Evolutionary conservation across 2,797 vertebrate genomes (phyloP).

Genomic region (Peromyscus aztecus): DNA sequence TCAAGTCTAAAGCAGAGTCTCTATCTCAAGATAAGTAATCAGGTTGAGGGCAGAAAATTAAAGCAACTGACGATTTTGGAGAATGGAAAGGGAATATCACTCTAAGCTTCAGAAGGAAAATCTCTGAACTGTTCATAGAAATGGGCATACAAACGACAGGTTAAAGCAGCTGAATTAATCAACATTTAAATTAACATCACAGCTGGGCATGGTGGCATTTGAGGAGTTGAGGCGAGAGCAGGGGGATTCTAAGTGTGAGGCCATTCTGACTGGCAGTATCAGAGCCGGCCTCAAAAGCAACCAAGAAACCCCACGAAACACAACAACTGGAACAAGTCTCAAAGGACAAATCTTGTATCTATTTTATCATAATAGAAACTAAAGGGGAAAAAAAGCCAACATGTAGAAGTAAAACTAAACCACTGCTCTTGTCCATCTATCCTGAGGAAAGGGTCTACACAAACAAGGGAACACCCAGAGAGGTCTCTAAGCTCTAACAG

Average conservation of each 20-base stretch:
- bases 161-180: background rate
- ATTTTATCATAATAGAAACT: background rate
- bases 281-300: background rate
- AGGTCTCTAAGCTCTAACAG: background rate
- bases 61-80: background rate
- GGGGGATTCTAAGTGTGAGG: background rate
- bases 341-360: background rate
- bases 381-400: background rate
- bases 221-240: background rate
- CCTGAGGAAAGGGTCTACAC: background rate
- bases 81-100: background rate
- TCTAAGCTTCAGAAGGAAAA: background rate
- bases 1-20: background rate
- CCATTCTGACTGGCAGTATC: background rate
- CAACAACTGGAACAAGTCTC: background rate
- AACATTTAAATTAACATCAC: background rate
- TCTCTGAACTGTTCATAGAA: conserved; percentile 4
- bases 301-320: background rate
- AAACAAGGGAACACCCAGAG: background rate
- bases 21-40: background rate
- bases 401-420: background rate
- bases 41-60: background rate
- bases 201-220: background rate
- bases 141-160: background rate
- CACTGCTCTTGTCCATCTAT: background rate